Conservation (phyloP, 2,797 vertebrate genomes). For the Iguana delicatissima region DNA sequence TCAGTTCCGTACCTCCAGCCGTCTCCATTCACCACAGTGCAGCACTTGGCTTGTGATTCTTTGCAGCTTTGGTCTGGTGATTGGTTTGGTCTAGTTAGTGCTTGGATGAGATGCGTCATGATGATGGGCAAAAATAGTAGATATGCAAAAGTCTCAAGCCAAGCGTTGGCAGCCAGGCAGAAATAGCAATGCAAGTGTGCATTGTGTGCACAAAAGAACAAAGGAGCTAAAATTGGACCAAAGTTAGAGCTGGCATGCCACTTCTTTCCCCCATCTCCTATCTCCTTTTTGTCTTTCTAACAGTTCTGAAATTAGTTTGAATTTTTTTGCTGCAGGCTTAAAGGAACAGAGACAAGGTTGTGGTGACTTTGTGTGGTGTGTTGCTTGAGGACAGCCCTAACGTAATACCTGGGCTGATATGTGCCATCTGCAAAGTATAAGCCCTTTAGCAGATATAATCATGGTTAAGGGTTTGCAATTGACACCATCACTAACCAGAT, state of each 20-base stretch:
- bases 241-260: slow-evolving; percentile 3
- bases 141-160: slow-evolving; percentile 56
- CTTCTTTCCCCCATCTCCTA: neutral
- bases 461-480: neutral
- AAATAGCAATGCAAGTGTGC: neutral
- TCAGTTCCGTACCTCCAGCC: neutral
- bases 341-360: neutral
- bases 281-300: neutral
- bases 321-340: slow-evolving; percentile 11
- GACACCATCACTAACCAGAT: too few species aligned
- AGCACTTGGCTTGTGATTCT: neutral
- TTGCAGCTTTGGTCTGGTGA: neutral
- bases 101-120: slow-evolving; percentile 10
- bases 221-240: slow-evolving; percentile 35
- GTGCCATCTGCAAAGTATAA: neutral
- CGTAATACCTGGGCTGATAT: too few species aligned
- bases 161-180: slow-evolving; percentile 49
- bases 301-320: slow-evolving; percentile 11
- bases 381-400: neutral
- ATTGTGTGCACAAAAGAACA: slow-evolving; percentile 29
- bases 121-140: slow-evolving; percentile 32
- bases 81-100: neutral
- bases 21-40: neutral
- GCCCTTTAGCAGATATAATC: too few species aligned
- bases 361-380: too few species aligned